Conservation (phyloP, 2,113 vertebrate genomes). For the Oryzias curvinotus region DNA sequence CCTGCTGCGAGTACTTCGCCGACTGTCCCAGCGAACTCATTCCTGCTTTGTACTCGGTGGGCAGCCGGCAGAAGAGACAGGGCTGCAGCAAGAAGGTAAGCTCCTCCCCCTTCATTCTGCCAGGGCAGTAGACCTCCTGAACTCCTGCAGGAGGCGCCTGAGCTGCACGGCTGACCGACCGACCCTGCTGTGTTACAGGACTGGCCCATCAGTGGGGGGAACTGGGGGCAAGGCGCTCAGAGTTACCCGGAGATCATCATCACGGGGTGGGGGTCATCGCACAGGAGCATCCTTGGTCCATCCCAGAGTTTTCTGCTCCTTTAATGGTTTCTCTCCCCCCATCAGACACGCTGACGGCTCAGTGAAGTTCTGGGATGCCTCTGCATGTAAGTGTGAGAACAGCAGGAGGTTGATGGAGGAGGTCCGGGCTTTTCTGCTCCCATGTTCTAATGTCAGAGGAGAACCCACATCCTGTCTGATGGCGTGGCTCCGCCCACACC, state of each 20-base stretch:
- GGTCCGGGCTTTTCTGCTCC: too few relatives aligned
- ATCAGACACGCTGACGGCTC: slow-evolving; percentile 95
- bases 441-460: too few relatives aligned
- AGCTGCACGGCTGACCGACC: too few relatives aligned
- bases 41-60: slow-evolving; percentile 95
- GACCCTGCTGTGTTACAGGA: slow-evolving; percentile 75
- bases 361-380: slow-evolving; percentile 98
- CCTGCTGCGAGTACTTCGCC: slow-evolving; percentile 96
- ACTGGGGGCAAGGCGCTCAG: slow-evolving; percentile 93
- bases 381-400: slow-evolving; percentile 84
- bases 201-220: slow-evolving; percentile 96
- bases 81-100: slow-evolving; percentile 98
- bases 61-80: slow-evolving; percentile 93
- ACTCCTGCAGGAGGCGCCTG: not conserved
- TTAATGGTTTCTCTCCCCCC: slow-evolving; percentile 9
- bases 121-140: not conserved
- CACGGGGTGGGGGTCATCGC: slow-evolving; percentile 85
- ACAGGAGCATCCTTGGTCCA: not conserved
- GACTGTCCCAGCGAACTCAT: slow-evolving; percentile 96
- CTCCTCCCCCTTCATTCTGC: not conserved
- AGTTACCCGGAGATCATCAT: slow-evolving; percentile 98
- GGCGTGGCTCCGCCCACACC: not conserved
- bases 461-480: not conserved
- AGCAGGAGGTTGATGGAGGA: too few relatives aligned
- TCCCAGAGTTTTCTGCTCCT: not conserved